Evolutionary conservation across 2,113 vertebrate genomes (phyloP), one percentile per base, ranked within the genome.

Genomic region (Thalassoma bifasciatum): DNA sequence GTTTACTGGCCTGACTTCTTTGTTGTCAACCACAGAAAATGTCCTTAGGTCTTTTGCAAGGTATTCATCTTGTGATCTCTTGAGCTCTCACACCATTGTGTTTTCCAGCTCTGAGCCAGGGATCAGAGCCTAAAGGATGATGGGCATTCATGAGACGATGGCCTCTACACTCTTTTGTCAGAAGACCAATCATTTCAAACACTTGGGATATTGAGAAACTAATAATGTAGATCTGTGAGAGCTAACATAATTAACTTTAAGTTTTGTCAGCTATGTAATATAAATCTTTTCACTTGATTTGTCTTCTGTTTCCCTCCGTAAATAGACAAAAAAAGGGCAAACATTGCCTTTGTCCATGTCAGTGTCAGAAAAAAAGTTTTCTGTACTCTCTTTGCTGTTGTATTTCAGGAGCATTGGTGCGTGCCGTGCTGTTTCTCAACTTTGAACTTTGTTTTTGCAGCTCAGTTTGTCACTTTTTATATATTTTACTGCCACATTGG

Each of bases 401-500:
- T 79, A 26, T 65, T 78, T 64, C n/a, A 66, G 42, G 38, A 16
- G 26, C 4, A 16, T 17, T 44, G 5, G 42, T 44, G 42, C 13
- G 5, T 3, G 8, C 44, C 21, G 13, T 66, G 24, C 37, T 40
- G 13, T 71, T 26, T 56, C 26, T 36, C 16, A 44, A 21, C 62
- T 66, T 6, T 64, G 38, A 75, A 44, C 61, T 16, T 65, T 24
- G 50, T 75, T 86, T 30, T 71, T 42, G 26, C 56, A 44, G 42
- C 49, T 56, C 60, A 24, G 40, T 16, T n/a, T 65, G 53, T 63
- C 75, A 66, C 16, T 53, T 73, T 59, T 23, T 51, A 42, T 71
- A n/a, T 49, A 51, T 30, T 72, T 30, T 61, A 23, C 21, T 60
- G 52, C n/a, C 73, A 73, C 38, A 61, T 7, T 76, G 54, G 24